Base-by-base conservation (phyloP, 2,113 vertebrate species). In the Talpa occidentalis region DNA sequence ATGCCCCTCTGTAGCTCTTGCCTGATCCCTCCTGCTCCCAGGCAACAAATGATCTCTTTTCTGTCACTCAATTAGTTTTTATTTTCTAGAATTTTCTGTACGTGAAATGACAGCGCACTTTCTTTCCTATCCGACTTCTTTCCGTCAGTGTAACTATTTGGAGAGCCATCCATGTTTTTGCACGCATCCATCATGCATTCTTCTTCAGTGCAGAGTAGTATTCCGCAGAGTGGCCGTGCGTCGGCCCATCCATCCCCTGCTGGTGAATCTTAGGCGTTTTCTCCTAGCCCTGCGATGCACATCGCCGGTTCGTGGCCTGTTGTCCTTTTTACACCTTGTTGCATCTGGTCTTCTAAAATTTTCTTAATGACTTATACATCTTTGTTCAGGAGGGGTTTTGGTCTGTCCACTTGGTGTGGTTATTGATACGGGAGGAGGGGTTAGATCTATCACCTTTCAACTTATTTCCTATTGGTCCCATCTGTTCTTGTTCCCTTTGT, bases 11-110 rank as follows among this genome's bases (percentile, higher is more conserved):
- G 12, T 73, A 32, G 40, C n/a, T 52, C 67, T 26, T 10, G 4
- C 14, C n/a, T 37, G 44, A 2, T 10, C 12, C 11, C 0, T 3
- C 21, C n/a, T 4, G 2, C 37, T 59, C 26, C 47, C 37, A 10
- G 49, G 59, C 26, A 59, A 59, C 14, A 22, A 15, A 0, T 15
- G 37, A 44, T 70, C 22, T 32, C 19, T 85, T 72, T 85, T 72
- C 80, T 78, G 30, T 42, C 56, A 56, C 66, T 54, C 35, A 85
- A 44, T 77, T 12, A 59, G 19, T 59, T 32, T 67, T 19, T 1
- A 19, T 32, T 80, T 80, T 54, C 56, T 24, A 47, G 40, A 14
- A 72, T 62, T 62, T 62, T 60, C 32, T 76, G 47, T 47, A 77
- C 66, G 59, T 10, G 7, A 62, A 37, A 74, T 16, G 35, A 88